Evolutionary conservation across 1,140 invertebrate species (phyloP), one percentile per base, ranked within the genome.

Genomic region (Hestina assimilis): DNA sequence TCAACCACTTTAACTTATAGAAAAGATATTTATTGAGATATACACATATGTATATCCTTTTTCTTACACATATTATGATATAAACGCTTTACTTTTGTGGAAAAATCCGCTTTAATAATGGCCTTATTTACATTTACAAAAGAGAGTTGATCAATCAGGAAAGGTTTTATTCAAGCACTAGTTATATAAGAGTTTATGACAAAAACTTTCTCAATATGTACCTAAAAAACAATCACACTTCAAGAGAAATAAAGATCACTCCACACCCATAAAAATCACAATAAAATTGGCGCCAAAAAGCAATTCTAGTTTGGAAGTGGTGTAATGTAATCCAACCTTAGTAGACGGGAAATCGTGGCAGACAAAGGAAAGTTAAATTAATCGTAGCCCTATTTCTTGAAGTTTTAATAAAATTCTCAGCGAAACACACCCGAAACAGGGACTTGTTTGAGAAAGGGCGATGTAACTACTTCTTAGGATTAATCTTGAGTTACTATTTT

Each of bases 301-400:
- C 26, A 58, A 58, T 58, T 42, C 38, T 23, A 58, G 46, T 58
- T 58, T 17, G 12, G 38, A 58, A 58, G 35, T 58, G 41, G 20
- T 40, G 43, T 43, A 51, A 58, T 51, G 46, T 58, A 43, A 58
- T 58, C 47, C 47, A 24, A 51, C 20, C 20, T 17, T 35, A 45
- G 43, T 12, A 52, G 40, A 58, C 55, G 26, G 41, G 48, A 53
- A 53, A 43, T 51, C 43, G 55, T 33, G 55, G 46, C 29, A 42
- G 26, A 58, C n/a, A 52, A 48, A 55, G 53, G 33, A 58, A 58
- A 58, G 55, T 58, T 58, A 51, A 58, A 58, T 58, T 58, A 58
- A 50, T 50, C 46, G 46, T 9, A 31, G 45, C 14, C 20, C 21
- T 42, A 38, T 46, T 51, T 51, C 38, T 50, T 43, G 9, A 29